Conservation (phyloP, 2,797 vertebrate genomes). For the Sebastes minor region DNA sequence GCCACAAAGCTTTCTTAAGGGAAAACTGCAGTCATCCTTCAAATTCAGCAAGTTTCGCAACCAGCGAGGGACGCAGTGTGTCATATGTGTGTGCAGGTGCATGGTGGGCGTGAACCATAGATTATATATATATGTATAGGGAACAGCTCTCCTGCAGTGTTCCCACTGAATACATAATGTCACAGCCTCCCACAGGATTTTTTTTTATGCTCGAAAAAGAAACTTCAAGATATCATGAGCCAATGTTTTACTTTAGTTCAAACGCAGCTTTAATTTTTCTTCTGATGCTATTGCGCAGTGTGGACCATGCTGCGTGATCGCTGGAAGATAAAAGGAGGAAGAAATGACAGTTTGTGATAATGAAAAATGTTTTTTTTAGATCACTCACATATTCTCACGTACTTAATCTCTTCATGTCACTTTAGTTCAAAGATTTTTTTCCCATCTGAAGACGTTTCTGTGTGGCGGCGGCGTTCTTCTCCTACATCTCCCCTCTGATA, state of each 20-base stretch:
- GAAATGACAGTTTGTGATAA: slow-evolving; percentile 2
- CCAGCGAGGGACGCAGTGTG: neutral
- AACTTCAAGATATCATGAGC: neutral
- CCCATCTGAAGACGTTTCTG: neutral
- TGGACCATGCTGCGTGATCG: neutral
- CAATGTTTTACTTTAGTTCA: slow-evolving; percentile 6
- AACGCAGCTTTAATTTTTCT: neutral
- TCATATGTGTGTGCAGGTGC: neutral
- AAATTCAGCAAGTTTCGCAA: neutral
- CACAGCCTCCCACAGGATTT: neutral
- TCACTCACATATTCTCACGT: neutral
- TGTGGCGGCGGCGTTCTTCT: neutral
- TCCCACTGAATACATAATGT: neutral
- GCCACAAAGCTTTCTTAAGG: slow-evolving; percentile 5
- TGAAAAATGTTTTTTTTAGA: neutral
- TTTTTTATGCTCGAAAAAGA: neutral
- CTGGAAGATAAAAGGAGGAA: slow-evolving; percentile 9
- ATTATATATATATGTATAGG: neutral
- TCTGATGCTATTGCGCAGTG: neutral
- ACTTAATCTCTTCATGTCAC: neutral
- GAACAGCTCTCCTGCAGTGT: neutral
- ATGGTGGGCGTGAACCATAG: neutral
- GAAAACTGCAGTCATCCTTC: slow-evolving; percentile 10
- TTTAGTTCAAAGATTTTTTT: slow-evolving; percentile 9
- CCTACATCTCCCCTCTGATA: neutral